Conservation (phyloP, 2,888 invertebrate genomes). For the Charanyca ferruginea region DNA sequence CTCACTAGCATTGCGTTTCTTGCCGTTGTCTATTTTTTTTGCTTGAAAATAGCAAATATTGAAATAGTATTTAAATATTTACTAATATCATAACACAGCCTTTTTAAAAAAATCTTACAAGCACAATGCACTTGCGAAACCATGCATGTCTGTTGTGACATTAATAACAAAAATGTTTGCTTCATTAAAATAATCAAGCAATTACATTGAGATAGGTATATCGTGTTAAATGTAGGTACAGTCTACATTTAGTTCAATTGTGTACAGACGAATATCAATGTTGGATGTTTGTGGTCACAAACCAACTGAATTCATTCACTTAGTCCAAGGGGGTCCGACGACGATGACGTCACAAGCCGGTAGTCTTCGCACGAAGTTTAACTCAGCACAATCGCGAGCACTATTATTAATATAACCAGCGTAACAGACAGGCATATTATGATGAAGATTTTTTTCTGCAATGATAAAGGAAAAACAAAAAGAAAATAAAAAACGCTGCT, state of each 20-base stretch:
- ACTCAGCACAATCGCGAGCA: constrained; percentile 89
- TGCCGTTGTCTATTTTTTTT: neutral
- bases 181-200: constrained; percentile 53
- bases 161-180: constrained; percentile 48
- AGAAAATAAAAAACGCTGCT: constrained; percentile 85
- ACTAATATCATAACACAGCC: constrained; percentile 65
- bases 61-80: neutral
- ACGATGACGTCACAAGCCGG: constrained; percentile 71
- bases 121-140: constrained; percentile 57
- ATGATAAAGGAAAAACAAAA: constrained; percentile 91
- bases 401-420: constrained; percentile 94
- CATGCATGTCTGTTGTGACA: constrained; percentile 55
- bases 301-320: constrained; percentile 67
- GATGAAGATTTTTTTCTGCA: constrained; percentile 97
- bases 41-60: neutral
- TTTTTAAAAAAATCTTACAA: constrained; percentile 51
- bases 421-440: constrained; percentile 95
- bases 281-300: constrained; percentile 66
- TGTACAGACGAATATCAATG: constrained; percentile 71
- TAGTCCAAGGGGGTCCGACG: constrained; percentile 57
- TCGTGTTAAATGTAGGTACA: constrained; percentile 47
- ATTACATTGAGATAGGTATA: constrained; percentile 58
- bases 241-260: constrained; percentile 56
- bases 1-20: neutral
- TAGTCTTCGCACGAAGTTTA: constrained; percentile 71